A percentile compares a stretch with the other conserved stretches of the same genome.
These are phyloP conservation scores for Dendropsophus ebraccatus DNA, from an alignment of 2,113 vertebrate genomes.

Conservation along the genomic window DNA sequence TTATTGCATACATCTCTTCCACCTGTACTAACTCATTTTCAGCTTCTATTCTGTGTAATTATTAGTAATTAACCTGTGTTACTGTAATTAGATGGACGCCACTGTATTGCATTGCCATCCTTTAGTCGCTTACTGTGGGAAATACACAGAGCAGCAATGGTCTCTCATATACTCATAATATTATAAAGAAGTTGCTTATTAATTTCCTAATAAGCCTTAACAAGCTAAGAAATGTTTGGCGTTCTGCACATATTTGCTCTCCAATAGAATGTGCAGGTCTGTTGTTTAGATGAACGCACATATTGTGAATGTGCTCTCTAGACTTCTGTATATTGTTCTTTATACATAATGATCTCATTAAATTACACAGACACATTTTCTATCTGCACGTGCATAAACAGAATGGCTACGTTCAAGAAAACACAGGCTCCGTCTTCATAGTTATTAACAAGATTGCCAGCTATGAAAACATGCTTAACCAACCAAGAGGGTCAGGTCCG, in stretches of 20 bases:
- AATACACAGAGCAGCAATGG: neutral
- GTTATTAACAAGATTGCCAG: neutral
- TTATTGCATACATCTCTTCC: too few species aligned
- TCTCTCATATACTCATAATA: neutral
- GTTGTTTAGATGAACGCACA: neutral
- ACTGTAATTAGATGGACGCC: neutral
- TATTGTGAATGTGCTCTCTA: neutral
- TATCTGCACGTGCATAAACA: slow-evolving; percentile 5
- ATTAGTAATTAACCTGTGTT: too few species aligned
- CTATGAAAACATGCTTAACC: neutral
- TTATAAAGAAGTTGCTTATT: neutral
- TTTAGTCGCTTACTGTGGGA: neutral
- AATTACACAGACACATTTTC: neutral
- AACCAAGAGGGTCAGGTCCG: neutral
- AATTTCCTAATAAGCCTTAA: neutral
- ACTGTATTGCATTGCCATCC: neutral
- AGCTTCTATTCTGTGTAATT: neutral
- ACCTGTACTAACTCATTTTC: neutral
- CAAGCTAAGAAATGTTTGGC: neutral
- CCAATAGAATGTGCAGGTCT: neutral
- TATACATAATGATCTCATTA: slow-evolving; percentile 26
- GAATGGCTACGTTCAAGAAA: neutral
- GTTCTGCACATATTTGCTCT: neutral
- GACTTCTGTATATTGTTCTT: neutral
- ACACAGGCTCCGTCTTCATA: neutral